Conservation (phyloP, 2,113 vertebrate species). For the Ptilonorhynchus violaceus region DNA sequence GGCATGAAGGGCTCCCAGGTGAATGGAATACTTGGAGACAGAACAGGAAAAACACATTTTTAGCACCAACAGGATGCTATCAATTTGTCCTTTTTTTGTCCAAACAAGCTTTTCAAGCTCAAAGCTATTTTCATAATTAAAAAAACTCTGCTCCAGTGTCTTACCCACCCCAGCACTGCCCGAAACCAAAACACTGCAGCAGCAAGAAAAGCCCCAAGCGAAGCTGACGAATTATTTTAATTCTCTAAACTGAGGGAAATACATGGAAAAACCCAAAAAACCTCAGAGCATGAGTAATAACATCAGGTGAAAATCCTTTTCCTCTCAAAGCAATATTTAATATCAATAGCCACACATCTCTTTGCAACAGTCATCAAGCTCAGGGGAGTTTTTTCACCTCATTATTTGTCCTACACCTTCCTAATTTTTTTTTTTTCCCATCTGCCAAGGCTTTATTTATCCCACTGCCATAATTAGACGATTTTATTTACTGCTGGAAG, state of each 20-base stretch:
- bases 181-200: constrained; percentile 32
- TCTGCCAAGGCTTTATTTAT: neutral
- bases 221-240: constrained; percentile 26
- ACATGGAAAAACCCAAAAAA: too few relatives aligned
- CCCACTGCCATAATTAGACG: neutral
- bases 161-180: neutral
- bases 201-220: neutral
- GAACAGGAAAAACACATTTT: neutral
- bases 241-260: neutral
- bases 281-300: neutral
- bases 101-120: neutral
- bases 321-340: neutral
- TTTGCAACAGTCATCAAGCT: neutral
- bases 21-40: neutral
- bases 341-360: neutral
- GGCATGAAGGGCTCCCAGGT: neutral
- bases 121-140: neutral
- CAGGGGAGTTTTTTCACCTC: neutral
- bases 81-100: neutral
- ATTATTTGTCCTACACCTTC: neutral
- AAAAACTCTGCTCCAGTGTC: neutral
- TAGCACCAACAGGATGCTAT: neutral
- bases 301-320: neutral
- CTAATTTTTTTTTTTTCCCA: neutral
- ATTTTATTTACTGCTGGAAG: neutral